Conservation (phyloP, 1,140 invertebrate species). For the Drosophila triauraria region DNA sequence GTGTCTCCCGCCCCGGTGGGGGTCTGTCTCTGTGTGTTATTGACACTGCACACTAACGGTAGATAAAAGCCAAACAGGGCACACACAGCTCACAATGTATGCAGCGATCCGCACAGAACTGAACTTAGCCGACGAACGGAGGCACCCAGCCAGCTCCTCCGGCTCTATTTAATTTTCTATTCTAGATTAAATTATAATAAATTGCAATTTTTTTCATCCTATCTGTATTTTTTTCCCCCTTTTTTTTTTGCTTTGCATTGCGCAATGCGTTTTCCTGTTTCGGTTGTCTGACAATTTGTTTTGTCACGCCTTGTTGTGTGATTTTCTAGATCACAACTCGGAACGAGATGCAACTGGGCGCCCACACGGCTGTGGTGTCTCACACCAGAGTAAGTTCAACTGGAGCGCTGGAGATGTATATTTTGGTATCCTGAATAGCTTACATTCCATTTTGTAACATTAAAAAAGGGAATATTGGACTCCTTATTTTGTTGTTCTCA, state of each 20-base stretch:
- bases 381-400: not conserved
- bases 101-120: conserved; percentile 33
- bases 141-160: conserved; percentile 25
- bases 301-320: conserved; percentile 34
- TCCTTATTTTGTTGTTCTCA: not conserved
- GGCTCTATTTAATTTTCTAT: conserved; percentile 78
- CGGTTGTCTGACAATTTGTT: conserved; percentile 47
- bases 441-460: too few relatives aligned
- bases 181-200: conserved; percentile 84
- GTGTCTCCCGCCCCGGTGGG: conserved; percentile 29
- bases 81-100: conserved; percentile 68
- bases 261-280: conserved; percentile 63
- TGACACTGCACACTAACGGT: conserved; percentile 78
- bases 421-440: not conserved
- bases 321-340: conserved; percentile 33
- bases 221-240: not conserved
- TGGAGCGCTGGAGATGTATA: not conserved
- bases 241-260: conserved; percentile 54
- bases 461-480: too few relatives aligned
- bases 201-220: conserved; percentile 67
- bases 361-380: conserved; percentile 18
- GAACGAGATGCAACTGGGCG: conserved; percentile 21
- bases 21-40: conserved; percentile 55
- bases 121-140: conserved; percentile 9
- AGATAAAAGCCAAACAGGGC: conserved; percentile 77